These are phyloP conservation scores for Drosophila meridionalis DNA, from an alignment of 2,888 invertebrate species.

Conservation along the genomic window DNA sequence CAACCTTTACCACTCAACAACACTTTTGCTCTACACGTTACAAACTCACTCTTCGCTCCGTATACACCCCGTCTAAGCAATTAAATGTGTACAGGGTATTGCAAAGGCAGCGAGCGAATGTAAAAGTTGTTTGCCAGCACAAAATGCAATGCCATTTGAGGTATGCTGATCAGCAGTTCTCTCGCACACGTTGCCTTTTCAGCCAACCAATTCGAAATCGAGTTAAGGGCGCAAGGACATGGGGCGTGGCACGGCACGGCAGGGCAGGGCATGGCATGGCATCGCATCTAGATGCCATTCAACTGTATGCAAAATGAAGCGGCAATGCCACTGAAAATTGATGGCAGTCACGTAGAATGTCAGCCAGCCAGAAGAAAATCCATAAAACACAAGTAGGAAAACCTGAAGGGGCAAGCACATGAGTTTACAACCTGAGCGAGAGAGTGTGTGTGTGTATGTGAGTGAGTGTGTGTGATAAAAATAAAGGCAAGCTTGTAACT, in stretches of 20 bases:
- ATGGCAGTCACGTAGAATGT: constrained; percentile 79
- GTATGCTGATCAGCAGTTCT: constrained; percentile 73
- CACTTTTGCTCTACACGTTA: too few relatives aligned
- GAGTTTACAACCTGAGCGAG: constrained; percentile 23
- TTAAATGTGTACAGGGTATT: constrained; percentile 11
- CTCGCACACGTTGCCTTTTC: constrained; percentile 66
- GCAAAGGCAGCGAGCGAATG: constrained; percentile 35
- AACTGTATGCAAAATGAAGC: constrained; percentile 81
- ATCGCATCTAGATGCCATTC: constrained; percentile 41
- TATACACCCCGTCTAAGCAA: neutral
- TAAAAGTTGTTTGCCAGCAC: constrained; percentile 49
- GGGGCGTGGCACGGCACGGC: neutral
- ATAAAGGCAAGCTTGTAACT: constrained; percentile 44
- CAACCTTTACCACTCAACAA: neutral
- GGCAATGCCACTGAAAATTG: constrained; percentile 79
- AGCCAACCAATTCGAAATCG: constrained; percentile 78
- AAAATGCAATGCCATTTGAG: constrained; percentile 65
- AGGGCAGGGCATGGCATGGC: neutral
- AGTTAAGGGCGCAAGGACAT: constrained; percentile 68
- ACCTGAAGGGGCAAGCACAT: constrained; percentile 51
- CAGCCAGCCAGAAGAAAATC: constrained; percentile 65
- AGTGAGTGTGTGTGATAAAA: constrained; percentile 60
- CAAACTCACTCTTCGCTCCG: neutral
- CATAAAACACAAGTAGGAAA: constrained; percentile 66
- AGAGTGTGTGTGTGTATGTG: neutral